Evolutionary conservation across 2,113 vertebrate species (phyloP), one percentile per base, ranked within the genome.

Genomic region (Lampris incognitus): DNA sequence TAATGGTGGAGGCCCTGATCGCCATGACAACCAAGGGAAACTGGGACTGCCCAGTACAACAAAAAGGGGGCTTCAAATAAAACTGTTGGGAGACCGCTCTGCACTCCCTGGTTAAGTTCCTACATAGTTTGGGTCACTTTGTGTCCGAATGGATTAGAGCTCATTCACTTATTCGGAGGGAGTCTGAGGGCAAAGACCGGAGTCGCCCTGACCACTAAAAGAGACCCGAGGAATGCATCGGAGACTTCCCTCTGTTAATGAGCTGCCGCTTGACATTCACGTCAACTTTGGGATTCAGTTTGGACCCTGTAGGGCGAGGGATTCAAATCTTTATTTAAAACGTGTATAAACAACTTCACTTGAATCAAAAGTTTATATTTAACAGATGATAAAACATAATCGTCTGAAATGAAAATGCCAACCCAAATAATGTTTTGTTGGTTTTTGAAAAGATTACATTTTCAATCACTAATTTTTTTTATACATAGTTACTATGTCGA

Each of bases 11-110:
- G 81, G 83, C 77, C 62, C 72, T 4, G 0, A 59, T 90, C 58
- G 4, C 85, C 10, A 73, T 83, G 84, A 69, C 87, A 70, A 89
- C 82, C 66, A 67, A 69, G 71, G n/a, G 64, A 74, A 83, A 82
- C 60, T 50, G 50, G 78, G 63, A 42, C 51, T 1, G 7, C 80
- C 39, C 78, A 76, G 24, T 24, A 24, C 24, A 57, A 78, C 69
- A 79, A 67, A 59, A 72, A 42, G 37, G 67, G 67, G 72, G 75
- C 42, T 60, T 80, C 75, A 65, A 80, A 46, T 24, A 24, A 74
- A 68, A 10, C 41, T 7, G 60, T 78, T 57, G 59, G 24, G 59
- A 71, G 60, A 70, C 52, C 69, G 62, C 54, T 39, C 24, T 24
- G 24, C 63, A 49, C 11, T 63, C 13, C 44, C 59, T 40, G 69